A percentile compares a stretch with the other conserved stretches of the same genome.
Conservation (phyloP, 2,888 invertebrate genomes). For the Melolontha melolontha region DNA sequence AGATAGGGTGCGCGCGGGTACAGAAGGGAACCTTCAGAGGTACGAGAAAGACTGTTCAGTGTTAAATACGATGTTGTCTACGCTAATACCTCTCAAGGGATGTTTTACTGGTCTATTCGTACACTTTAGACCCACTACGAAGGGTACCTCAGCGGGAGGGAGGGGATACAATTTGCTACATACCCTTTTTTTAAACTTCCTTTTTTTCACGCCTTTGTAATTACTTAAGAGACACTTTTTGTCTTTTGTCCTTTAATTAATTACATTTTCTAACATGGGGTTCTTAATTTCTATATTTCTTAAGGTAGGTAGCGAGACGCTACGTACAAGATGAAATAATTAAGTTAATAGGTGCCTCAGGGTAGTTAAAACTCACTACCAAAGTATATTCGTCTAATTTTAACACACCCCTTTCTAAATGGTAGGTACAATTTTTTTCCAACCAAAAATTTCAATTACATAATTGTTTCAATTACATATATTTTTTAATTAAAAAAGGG, state of each 20-base stretch:
- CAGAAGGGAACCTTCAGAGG: conserved; percentile 6
- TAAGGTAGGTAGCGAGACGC: conserved; percentile 25
- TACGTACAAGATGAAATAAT: conserved; percentile 32
- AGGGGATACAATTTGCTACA: conserved; percentile 18
- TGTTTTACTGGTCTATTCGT: conserved; percentile 58
- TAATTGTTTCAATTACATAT: conserved; percentile 45
- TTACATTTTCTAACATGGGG: conserved; percentile 57
- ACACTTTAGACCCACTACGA: conserved; percentile 48
- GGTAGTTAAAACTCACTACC: conserved; percentile 11
- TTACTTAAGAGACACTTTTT: conserved; percentile 57
- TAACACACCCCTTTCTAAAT: conserved; percentile 16
- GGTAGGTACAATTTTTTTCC: conserved; percentile 33
- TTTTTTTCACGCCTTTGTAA: conserved; percentile 56
- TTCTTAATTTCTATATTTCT: conserved; percentile 45
- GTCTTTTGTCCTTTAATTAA: conserved; percentile 58
- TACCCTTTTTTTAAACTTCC: conserved; percentile 35
- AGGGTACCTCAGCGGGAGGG: conserved; percentile 3
- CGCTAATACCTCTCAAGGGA: conserved; percentile 63
- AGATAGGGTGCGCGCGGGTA: neutral
- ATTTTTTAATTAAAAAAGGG: conserved; percentile 6
- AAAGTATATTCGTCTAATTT: neutral
- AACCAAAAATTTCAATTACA: conserved; percentile 47
- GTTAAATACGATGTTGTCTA: conserved; percentile 64
- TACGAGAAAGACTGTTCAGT: conserved; percentile 41
- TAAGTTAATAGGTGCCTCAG: conserved; percentile 42